Percentiles rank a stretch among this genome's conserved stretches.
phyloP scores from a whole-genome alignment of 2,888 invertebrate genomes.

The Troilus luridus region DNA sequence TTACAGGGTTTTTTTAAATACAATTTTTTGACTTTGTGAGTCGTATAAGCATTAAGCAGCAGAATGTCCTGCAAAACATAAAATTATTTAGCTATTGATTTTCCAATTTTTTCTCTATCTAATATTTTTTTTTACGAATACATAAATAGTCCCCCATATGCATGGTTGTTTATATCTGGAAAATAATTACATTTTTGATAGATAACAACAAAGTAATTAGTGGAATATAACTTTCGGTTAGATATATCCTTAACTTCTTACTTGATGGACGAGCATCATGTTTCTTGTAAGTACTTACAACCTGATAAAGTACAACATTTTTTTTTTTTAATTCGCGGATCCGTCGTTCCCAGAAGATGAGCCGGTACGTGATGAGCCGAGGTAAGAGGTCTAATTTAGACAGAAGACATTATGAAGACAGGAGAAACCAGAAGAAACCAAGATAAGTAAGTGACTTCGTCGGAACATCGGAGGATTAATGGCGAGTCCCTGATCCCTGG shows the following conservation, averaged over 20 bases:
- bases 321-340: neutral
- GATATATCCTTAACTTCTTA: neutral
- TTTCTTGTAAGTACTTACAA: neutral
- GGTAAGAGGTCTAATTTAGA: neutral
- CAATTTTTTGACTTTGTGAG: too few species aligned
- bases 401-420: conserved; percentile 20
- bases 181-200: too few species aligned
- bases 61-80: too few species aligned
- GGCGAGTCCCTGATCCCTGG: neutral
- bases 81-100: too few species aligned
- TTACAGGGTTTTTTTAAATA: too few species aligned
- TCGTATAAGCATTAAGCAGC: too few species aligned
- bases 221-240: neutral
- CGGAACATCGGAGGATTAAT: neutral
- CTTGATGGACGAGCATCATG: neutral
- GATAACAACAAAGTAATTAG: neutral
- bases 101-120: too few species aligned
- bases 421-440: conserved; percentile 12
- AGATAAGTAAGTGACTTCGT: conserved; percentile 6
- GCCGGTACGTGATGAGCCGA: neutral
- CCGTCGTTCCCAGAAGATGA: neutral
- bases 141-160: too few species aligned
- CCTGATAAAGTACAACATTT: neutral
- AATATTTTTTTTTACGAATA: too few species aligned
- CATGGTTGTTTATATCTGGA: too few species aligned